Conservation (phyloP, 2,888 invertebrate species). For the Labia minor region DNA sequence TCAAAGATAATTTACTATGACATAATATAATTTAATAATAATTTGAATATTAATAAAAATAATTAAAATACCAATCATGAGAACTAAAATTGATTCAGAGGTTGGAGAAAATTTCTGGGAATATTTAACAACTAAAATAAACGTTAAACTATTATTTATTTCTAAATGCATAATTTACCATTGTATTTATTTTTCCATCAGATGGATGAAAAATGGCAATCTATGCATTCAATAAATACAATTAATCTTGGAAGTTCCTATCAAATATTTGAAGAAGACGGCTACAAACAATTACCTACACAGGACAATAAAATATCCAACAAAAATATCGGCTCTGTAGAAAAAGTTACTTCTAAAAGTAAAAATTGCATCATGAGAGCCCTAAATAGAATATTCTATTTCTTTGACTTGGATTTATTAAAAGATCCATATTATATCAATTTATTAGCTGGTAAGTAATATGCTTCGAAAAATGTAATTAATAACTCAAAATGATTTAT, state of each 20-base stretch:
- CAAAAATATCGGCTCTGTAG: too few relatives aligned
- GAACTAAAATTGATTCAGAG: too few relatives aligned
- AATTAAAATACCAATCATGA: background rate
- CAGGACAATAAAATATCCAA: conserved; percentile 19
- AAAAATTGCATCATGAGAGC: background rate
- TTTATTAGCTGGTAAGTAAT: background rate
- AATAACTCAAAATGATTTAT: too few relatives aligned
- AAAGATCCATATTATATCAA: background rate
- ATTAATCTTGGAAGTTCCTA: conserved; percentile 49
- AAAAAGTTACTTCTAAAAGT: background rate
- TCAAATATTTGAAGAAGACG: conserved; percentile 44
- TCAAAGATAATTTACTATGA: background rate
- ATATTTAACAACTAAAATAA: too few relatives aligned
- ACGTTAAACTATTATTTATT: too few relatives aligned
- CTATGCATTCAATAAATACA: conserved; percentile 40
- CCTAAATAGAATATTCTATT: background rate
- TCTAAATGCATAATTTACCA: too few relatives aligned
- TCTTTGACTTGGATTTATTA: background rate
- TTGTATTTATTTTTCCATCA: too few relatives aligned
- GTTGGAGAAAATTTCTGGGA: too few relatives aligned
- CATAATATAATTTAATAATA: background rate
- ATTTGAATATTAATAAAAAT: too few relatives aligned
- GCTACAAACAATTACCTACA: conserved; percentile 20
- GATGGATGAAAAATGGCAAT: too few relatives aligned
- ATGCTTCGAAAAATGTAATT: too few relatives aligned